phyloP scores from a whole-genome alignment of 2,797 vertebrate genomes.

The Sorex maritimensis region DNA sequence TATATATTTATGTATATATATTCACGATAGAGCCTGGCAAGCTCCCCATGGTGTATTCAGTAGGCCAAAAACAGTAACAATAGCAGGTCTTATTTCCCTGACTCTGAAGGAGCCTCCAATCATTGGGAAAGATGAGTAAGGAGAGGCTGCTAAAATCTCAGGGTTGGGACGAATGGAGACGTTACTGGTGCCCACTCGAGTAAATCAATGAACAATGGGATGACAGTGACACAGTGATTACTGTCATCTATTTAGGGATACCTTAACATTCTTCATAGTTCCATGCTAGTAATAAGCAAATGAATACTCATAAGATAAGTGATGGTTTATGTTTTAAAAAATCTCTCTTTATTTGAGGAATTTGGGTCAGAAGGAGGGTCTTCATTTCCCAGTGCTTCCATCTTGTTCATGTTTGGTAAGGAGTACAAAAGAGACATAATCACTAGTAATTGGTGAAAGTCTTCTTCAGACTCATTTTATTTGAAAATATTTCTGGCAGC shows the following conservation, averaged over 20 bases:
- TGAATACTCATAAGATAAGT: conserved; percentile 6
- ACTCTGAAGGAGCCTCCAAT: too few relatives aligned
- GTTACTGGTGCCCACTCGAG: too few relatives aligned
- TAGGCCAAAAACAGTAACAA: too few relatives aligned
- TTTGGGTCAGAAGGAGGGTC: background rate
- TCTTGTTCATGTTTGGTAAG: conserved; percentile 46
- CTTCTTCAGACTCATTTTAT: conserved; percentile 41
- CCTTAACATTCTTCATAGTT: conserved; percentile 30
- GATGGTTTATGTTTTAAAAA: background rate
- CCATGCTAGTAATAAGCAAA: conserved; percentile 22
- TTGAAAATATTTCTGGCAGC: conserved; percentile 42
- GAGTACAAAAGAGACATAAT: background rate
- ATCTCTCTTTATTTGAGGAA: conserved; percentile 11
- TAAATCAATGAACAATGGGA: too few relatives aligned
- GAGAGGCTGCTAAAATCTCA: too few relatives aligned
- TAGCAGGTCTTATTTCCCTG: too few relatives aligned
- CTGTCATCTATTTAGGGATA: background rate
- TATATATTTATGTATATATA: too few relatives aligned
- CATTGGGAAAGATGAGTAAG: too few relatives aligned
- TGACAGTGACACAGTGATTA: too few relatives aligned
- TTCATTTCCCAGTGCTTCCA: conserved; percentile 33
- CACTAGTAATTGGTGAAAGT: background rate
- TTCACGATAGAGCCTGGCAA: too few relatives aligned
- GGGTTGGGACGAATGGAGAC: too few relatives aligned
- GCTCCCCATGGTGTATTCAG: too few relatives aligned